phyloP scores from a whole-genome alignment of 64 coral and sea anemone species.

The Pachyseris speciosa region DNA sequence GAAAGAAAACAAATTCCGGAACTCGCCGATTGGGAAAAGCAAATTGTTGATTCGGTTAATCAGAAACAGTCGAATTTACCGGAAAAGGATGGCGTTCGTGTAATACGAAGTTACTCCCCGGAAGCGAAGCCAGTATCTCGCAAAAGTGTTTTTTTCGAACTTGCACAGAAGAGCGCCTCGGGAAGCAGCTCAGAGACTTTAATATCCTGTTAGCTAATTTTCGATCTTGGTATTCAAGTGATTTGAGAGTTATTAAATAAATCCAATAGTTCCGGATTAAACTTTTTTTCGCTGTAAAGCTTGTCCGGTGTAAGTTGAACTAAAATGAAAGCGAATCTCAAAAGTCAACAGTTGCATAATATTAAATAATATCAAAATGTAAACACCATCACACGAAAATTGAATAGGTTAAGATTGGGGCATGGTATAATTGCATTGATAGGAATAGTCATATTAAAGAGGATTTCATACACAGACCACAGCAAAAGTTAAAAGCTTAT shows the following conservation, averaged over 20 bases:
- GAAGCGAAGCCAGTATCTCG: neutral
- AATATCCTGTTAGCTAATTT: neutral
- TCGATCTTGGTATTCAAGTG: neutral
- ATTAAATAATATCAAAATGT: neutral
- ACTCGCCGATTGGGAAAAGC: neutral
- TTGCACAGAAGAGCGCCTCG: neutral
- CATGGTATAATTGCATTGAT: neutral
- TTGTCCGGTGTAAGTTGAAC: neutral
- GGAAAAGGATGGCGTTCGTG: neutral
- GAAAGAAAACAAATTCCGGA: slow-evolving; percentile 16
- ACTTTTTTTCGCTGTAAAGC: neutral
- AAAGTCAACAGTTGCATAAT: neutral
- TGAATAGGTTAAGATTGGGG: neutral
- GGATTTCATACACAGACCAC: too few relatives aligned
- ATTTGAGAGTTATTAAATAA: neutral
- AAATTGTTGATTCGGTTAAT: neutral
- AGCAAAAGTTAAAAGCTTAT: too few relatives aligned
- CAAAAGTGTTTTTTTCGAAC: neutral
- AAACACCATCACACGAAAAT: slow-evolving; percentile 5
- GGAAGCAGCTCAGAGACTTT: neutral
- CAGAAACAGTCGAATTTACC: neutral
- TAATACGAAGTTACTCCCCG: neutral
- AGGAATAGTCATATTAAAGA: too few relatives aligned
- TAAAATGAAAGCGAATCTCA: neutral
- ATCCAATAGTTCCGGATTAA: neutral